phyloP scores from a whole-genome alignment of 2,888 invertebrate genomes.

The Rhimphoctona megacephalus region DNA sequence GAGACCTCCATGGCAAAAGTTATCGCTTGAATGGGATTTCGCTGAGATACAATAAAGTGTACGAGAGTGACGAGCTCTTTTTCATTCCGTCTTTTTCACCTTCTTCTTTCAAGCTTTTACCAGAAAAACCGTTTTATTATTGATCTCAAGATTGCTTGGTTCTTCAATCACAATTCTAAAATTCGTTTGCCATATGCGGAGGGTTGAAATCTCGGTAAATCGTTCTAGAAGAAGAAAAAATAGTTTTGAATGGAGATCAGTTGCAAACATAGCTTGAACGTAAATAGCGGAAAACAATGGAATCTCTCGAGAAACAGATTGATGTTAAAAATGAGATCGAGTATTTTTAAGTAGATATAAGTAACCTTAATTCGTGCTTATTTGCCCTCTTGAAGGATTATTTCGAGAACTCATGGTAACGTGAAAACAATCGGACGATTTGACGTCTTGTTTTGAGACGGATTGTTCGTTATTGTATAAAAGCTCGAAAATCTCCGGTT shows the following conservation, averaged over 20 bases:
- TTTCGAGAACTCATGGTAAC: neutral
- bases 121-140: slow-evolving; percentile 58
- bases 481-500: slow-evolving; percentile 1
- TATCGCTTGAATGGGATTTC: slow-evolving; percentile 75
- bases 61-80: slow-evolving; percentile 55
- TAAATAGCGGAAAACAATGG: slow-evolving; percentile 4
- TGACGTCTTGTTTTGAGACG: slow-evolving; percentile 20
- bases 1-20: slow-evolving; percentile 74
- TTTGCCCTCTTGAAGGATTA: neutral
- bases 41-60: slow-evolving; percentile 21
- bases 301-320: neutral
- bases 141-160: slow-evolving; percentile 31
- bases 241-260: neutral
- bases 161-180: slow-evolving; percentile 6
- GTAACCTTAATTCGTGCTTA: neutral
- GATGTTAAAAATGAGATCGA: slow-evolving; percentile 1
- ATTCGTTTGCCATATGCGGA: neutral
- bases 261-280: neutral
- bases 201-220: slow-evolving; percentile 13
- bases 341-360: neutral
- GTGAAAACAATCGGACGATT: neutral
- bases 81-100: slow-evolving; percentile 23
- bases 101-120: slow-evolving; percentile 37
- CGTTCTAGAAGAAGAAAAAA: slow-evolving; percentile 6
- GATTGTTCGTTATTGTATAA: slow-evolving; percentile 3